Evolutionary conservation across 2,888 invertebrate species (phyloP), one percentile per base, ranked within the genome.

Genomic region (Athalia rosae): DNA sequence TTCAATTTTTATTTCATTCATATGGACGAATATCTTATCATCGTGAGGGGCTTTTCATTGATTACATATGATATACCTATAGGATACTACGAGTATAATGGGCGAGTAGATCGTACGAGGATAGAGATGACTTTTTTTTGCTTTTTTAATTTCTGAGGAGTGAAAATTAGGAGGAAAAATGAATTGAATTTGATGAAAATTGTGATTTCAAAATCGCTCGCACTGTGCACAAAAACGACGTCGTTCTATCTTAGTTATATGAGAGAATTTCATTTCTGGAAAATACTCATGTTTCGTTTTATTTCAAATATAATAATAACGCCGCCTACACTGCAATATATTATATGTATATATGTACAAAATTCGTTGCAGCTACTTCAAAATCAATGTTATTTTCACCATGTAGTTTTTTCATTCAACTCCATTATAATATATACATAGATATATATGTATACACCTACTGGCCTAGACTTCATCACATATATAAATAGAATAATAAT

Each of bases 141-240:
- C 28, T 28, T 28, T 28, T 28, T 28, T 28, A 28, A 28, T 1
- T 28, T 2, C 28, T 1, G 28, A 28, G 28, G 15, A 45, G 45
- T 43, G 5, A 77, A 47, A 41, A 50, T 7, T 47, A 48, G 43
- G 48, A 62, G 61, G 48, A 63, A 11, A 50, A 48, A 50, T 28
- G 47, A 76, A 48, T 59, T 43, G 7, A 59, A 61, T 50, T 50
- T 53, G 28, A 28, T 28, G 0, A 28, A 28, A 28, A 28, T 28
- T 1, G 2, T 28, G 28, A 28, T 28, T 28, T 79, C 41, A 76
- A 77, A 76, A 76, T 74, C 77, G 69, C 71, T 79, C 81, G 77
- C 81, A 81, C 82, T 79, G 81, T 83, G 80, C 83, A 78, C 78
- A 77, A 82, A 59, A 82, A 76, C 80, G 81, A 78, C 80, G 76